phyloP scores from a whole-genome alignment of 2,888 invertebrate genomes.

The Osedax fenrisi region DNA sequence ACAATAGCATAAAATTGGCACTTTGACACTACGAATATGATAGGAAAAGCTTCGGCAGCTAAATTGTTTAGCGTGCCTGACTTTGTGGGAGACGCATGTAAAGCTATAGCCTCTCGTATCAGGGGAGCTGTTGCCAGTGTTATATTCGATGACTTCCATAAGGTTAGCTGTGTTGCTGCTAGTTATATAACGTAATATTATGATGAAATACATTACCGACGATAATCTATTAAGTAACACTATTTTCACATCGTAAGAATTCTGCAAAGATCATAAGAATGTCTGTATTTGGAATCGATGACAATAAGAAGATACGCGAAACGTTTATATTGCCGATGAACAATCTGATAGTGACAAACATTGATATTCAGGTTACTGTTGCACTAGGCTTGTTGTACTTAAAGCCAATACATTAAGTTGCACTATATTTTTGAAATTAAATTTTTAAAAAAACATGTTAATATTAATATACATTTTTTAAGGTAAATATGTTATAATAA shows the following conservation, averaged over 20 bases:
- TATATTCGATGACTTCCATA: slow-evolving; percentile 54
- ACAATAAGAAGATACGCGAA: slow-evolving; percentile 50
- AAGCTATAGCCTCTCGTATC: slow-evolving; percentile 53
- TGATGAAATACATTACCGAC: neutral
- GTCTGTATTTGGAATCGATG: slow-evolving; percentile 53
- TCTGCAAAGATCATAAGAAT: slow-evolving; percentile 53
- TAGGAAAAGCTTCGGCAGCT: slow-evolving; percentile 43
- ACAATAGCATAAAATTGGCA: slow-evolving; percentile 50
- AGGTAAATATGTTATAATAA: no score
- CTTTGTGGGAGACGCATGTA: slow-evolving; percentile 54
- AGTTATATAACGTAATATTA: no score
- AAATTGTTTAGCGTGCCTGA: slow-evolving; percentile 54
- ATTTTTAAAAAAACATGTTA: no score
- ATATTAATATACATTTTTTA: no score
- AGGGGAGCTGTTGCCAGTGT: slow-evolving; percentile 53
- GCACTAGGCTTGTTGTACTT: no score
- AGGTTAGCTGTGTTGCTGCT: no score
- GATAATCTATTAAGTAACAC: no score
- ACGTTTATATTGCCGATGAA: slow-evolving; percentile 52
- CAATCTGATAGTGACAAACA: slow-evolving; percentile 51
- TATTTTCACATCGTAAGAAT: slow-evolving; percentile 44
- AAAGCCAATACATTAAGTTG: no score
- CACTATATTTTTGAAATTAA: no score
- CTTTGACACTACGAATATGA: slow-evolving; percentile 48
- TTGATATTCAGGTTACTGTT: slow-evolving; percentile 49